A percentile compares a stretch with the other conserved stretches of the same genome.
These are phyloP conservation scores for Bugula neritina DNA, from an alignment of 2,888 invertebrate species.

Conservation along the genomic window DNA sequence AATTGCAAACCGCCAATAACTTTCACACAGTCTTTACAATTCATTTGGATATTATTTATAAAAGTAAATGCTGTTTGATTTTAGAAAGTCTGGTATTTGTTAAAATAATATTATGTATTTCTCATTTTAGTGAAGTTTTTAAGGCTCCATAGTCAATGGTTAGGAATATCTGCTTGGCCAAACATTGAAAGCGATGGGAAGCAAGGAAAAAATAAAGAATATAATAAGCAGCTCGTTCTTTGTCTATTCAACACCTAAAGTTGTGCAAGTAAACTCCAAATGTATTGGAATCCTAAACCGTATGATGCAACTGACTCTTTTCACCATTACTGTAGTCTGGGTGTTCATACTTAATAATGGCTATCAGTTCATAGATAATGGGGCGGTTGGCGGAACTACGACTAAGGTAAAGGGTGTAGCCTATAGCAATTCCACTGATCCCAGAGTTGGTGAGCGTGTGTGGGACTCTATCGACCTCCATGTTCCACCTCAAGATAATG, in stretches of 20 bases:
- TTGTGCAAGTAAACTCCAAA: constrained; percentile 55
- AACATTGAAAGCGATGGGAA: no score
- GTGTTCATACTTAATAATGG: constrained; percentile 56
- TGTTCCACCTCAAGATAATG: constrained; percentile 56
- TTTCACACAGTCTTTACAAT: no score
- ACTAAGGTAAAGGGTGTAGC: constrained; percentile 57
- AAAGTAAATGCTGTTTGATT: no score
- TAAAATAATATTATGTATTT: no score
- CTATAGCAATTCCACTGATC: constrained; percentile 39
- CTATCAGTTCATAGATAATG: constrained; percentile 54
- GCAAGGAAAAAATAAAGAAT: no score
- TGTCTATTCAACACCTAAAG: constrained; percentile 56
- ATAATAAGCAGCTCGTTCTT: no score
- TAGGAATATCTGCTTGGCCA: no score
- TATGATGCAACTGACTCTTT: constrained; percentile 51
- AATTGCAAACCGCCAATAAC: no score
- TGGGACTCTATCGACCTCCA: constrained; percentile 58
- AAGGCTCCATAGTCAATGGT: no score
- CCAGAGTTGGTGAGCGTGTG: constrained; percentile 36
- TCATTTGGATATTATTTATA: no score
- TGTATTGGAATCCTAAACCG: constrained; percentile 55
- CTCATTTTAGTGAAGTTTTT: no score
- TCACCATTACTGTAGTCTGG: constrained; percentile 51
- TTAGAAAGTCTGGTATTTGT: no score
- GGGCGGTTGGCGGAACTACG: constrained; percentile 53